A percentile compares a stretch with the other conserved stretches of the same genome.
These are phyloP conservation scores for Andrena haemorrhoa DNA, from an alignment of 2,888 invertebrate species.

Conservation along the genomic window DNA sequence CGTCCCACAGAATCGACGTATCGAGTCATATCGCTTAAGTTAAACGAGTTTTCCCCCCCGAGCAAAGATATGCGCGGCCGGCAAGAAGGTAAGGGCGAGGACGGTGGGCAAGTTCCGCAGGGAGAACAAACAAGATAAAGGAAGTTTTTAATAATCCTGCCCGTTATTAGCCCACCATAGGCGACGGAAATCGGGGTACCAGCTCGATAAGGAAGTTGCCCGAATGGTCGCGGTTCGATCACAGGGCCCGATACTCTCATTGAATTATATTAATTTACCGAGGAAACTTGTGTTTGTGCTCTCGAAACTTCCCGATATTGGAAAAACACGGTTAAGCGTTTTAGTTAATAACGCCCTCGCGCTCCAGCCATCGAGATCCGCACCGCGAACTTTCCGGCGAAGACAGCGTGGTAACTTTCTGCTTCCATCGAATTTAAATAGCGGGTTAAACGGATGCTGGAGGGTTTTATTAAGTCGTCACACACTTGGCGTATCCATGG, in stretches of 20 bases:
- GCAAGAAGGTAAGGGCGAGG: conserved; percentile 1
- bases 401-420: neutral
- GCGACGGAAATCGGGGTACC: conserved; percentile 5
- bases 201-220: conserved; percentile 3
- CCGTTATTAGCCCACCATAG: conserved; percentile 18
- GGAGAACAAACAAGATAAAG: conserved; percentile 39
- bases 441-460: conserved; percentile 6
- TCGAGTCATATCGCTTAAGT: conserved; percentile 74
- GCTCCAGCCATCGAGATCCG: neutral
- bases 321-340: conserved; percentile 12
- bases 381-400: conserved; percentile 6
- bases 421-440: conserved; percentile 23
- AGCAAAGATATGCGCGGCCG: conserved; percentile 53
- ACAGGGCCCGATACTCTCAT: conserved; percentile 9
- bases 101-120: conserved; percentile 22
- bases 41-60: conserved; percentile 72
- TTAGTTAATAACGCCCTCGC: conserved; percentile 23
- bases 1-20: conserved; percentile 68
- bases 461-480: neutral
- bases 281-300: neutral
- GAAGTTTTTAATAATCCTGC: conserved; percentile 57
- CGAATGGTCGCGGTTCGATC: conserved; percentile 8
- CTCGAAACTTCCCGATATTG: conserved; percentile 7
- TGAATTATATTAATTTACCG: conserved; percentile 14
- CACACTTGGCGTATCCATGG: too few species aligned